Evolutionary conservation across 1,140 invertebrate species (phyloP).

Genomic region (Lordiphosa mommai): DNA sequence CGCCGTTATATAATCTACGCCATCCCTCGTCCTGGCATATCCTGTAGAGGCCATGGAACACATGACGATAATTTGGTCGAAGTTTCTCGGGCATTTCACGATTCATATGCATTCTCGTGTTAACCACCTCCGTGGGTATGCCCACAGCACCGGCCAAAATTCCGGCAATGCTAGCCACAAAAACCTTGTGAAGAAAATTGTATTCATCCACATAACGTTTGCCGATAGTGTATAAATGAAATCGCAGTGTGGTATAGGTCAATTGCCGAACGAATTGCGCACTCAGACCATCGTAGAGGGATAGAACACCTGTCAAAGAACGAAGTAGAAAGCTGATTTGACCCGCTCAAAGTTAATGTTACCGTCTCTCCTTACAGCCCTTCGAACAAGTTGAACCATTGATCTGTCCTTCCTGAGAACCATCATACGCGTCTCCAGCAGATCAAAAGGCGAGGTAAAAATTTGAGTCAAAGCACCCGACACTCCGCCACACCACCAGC

Average conservation of each 20-base stretch:
- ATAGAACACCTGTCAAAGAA: constrained; percentile 29
- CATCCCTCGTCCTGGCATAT: constrained; percentile 29
- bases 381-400: neutral
- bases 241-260: constrained; percentile 41
- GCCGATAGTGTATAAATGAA: constrained; percentile 45
- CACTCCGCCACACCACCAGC: constrained; percentile 56
- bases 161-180: constrained; percentile 36
- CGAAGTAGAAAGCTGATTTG: neutral
- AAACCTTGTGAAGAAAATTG: constrained; percentile 14
- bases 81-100: constrained; percentile 3
- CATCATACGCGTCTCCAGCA: constrained; percentile 53
- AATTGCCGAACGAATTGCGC: constrained; percentile 46
- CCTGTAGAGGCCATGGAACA: constrained; percentile 32
- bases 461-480: constrained; percentile 23
- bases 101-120: constrained; percentile 52
- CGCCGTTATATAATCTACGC: constrained; percentile 28
- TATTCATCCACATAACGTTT: constrained; percentile 24
- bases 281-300: constrained; percentile 43
- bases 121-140: constrained; percentile 47
- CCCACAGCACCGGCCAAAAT: constrained; percentile 23
- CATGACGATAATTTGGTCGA: constrained; percentile 29
- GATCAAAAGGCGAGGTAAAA: constrained; percentile 37
- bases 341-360: neutral
- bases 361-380: constrained; percentile 28
- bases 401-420: constrained; percentile 6